Evolutionary conservation across 2,797 vertebrate genomes (phyloP).

Genomic region (Erethizon dorsatum): DNA sequence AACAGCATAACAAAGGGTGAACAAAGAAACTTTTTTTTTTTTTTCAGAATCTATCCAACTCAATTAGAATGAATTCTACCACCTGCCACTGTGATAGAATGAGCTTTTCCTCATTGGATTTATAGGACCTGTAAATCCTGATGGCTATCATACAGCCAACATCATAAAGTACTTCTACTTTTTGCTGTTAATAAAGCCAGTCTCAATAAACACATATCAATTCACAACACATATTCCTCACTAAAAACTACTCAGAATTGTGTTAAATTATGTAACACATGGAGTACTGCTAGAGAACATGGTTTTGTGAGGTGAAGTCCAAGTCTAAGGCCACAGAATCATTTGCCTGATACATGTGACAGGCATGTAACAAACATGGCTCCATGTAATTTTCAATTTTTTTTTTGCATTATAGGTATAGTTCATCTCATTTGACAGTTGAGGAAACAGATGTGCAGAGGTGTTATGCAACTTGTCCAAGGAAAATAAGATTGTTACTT

Average conservation of each 20-base stretch:
- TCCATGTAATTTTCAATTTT: neutral
- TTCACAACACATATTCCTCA: neutral
- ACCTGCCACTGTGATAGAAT: neutral
- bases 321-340: neutral
- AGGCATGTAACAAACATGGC: neutral
- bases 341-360: neutral
- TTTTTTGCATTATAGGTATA: neutral
- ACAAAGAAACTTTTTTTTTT: neutral
- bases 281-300: neutral
- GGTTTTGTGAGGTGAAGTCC: constrained; percentile 9
- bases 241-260: neutral
- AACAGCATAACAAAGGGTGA: constrained; percentile 8
- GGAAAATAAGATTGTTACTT: constrained; percentile 1
- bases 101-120: constrained; percentile 10
- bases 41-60: neutral
- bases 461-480: neutral
- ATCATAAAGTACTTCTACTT: neutral
- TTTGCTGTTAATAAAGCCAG: constrained; percentile 12
- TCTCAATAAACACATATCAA: neutral
- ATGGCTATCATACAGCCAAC: neutral
- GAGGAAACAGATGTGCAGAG: constrained; percentile 11
- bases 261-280: neutral
- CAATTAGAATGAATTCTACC: constrained; percentile 39
- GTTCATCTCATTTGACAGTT: neutral
- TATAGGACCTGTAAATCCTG: neutral